A percentile compares a stretch with the other conserved stretches of the same genome.
These are phyloP conservation scores for Dendrolimus kikuchii DNA, from an alignment of 1,140 invertebrate species.

Conservation along the genomic window DNA sequence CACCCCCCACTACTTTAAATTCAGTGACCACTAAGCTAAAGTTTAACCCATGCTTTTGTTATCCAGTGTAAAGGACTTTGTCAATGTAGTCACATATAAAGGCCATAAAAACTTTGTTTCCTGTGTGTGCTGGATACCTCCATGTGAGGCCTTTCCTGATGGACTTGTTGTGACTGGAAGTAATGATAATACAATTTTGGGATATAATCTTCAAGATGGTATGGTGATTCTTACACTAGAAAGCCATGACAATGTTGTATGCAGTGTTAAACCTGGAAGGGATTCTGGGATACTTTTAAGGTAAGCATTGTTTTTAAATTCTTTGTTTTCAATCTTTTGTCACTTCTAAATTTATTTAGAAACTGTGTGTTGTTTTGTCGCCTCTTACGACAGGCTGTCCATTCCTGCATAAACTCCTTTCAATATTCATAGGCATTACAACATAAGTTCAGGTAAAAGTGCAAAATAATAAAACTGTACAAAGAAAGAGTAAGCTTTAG, in stretches of 20 bases:
- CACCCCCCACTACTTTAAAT: too few relatives aligned
- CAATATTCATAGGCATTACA: too few relatives aligned
- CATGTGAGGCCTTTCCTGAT: slow-evolving; percentile 78
- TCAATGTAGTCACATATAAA: slow-evolving; percentile 78
- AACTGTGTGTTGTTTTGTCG: too few relatives aligned
- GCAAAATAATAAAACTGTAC: too few relatives aligned
- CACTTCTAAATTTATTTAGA: too few relatives aligned
- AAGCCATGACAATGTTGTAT: slow-evolving; percentile 85
- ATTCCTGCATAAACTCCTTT: too few relatives aligned
- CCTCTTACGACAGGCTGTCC: too few relatives aligned
- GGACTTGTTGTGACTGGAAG: slow-evolving; percentile 91
- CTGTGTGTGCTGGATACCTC: slow-evolving; percentile 82
- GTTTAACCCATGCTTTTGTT: slow-evolving; percentile 14
- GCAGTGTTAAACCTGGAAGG: slow-evolving; percentile 58
- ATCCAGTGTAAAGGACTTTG: slow-evolving; percentile 73
- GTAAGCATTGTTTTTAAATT: slow-evolving; percentile 17
- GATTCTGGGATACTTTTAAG: slow-evolving; percentile 68
- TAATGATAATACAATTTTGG: slow-evolving; percentile 88
- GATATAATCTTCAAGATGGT: slow-evolving; percentile 77
- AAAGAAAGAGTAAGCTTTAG: too few relatives aligned
- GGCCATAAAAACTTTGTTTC: slow-evolving; percentile 92
- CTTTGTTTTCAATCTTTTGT: too few relatives aligned
- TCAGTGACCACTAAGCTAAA: too few relatives aligned
- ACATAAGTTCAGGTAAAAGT: too few relatives aligned
- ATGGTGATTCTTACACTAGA: slow-evolving; percentile 78